These are phyloP conservation scores for Nasua narica DNA, from an alignment of 2,797 vertebrate genomes.

Conservation along the genomic window DNA sequence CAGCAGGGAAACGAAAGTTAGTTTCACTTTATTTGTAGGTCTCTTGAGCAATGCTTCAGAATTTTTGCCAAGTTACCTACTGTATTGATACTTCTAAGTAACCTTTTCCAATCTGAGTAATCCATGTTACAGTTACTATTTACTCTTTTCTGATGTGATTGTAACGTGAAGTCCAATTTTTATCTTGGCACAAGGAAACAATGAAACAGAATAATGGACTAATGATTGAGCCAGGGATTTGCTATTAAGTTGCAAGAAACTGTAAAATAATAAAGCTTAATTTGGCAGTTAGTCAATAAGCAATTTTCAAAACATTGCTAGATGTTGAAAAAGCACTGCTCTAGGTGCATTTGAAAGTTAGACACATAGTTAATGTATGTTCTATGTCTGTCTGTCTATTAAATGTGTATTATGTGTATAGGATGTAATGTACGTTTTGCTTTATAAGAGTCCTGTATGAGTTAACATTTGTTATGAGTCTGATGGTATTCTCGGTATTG, in stretches of 20 bases:
- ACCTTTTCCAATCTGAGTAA: not conserved
- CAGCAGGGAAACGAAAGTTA: not conserved
- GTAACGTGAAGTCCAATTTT: not conserved
- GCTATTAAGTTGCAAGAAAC: not conserved
- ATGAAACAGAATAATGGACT: not conserved
- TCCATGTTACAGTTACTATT: not conserved
- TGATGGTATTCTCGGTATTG: not conserved
- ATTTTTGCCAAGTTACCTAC: not conserved
- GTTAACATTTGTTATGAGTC: not conserved
- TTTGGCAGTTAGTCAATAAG: not conserved
- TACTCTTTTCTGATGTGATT: not conserved
- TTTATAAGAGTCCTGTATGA: not conserved
- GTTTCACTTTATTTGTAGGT: not conserved
- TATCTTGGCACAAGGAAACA: not conserved
- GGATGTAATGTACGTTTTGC: not conserved
- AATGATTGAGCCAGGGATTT: not conserved
- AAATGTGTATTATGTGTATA: not conserved
- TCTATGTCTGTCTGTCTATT: not conserved
- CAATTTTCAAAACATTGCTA: not conserved
- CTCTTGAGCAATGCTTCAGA: not conserved
- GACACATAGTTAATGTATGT: not conserved
- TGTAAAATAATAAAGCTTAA: not conserved
- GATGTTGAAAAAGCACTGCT: not conserved
- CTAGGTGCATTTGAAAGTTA: not conserved
- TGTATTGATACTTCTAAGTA: not conserved